Base-by-base conservation (phyloP, 1,140 invertebrate species). In the Aphelenchoides besseyi region DNA sequence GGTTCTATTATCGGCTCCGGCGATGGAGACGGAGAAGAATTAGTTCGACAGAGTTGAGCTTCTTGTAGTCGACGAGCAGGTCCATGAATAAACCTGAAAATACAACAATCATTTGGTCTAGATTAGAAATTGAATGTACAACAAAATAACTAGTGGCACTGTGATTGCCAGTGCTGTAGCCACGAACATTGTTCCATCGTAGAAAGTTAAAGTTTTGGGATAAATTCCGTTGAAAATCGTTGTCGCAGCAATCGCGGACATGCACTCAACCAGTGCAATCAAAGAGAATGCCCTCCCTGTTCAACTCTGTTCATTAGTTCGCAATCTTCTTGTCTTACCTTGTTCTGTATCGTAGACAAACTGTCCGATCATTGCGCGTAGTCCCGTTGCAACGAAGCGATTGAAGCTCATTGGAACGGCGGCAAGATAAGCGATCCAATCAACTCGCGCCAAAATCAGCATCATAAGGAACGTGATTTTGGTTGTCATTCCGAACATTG, bases 141-240 rank as follows among this genome's bases (percentile, higher is more conserved):
- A 41, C 2, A 75, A 37, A 8, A 76, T 55, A 23, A 55, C 2
- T n/a, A 74, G 30, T 30, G 75, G 68, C 9, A 75, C 3, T 23
- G 52, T 23, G 28, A 78, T 33, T 32, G 73, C 16, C 26, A 66
- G 33, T n/a, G 70, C 72, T 29, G 61, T 54, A 9, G 41, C 61
- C 32, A 78, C 18, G 35, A 78, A 72, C 64, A 78, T 81, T 53
- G 78, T 80, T 29, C 79, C 79, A 12, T 79, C 63, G 32, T 80
- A 81, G 59, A 83, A 78, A n/a, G 32, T 29, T 29, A 81, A 41
- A 2, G 79, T 81, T 32, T 66, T 52, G 2, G 80, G 79, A 62
- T 81, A 81, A 29, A 82, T 0, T 41, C 79, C 81, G 57, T 81
- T 81, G 72, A 83, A 81, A 30, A 81, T 74, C 3, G 71, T 32